phyloP scores from a whole-genome alignment of 2,888 invertebrate species.

The Carpatolechia fugitivella region DNA sequence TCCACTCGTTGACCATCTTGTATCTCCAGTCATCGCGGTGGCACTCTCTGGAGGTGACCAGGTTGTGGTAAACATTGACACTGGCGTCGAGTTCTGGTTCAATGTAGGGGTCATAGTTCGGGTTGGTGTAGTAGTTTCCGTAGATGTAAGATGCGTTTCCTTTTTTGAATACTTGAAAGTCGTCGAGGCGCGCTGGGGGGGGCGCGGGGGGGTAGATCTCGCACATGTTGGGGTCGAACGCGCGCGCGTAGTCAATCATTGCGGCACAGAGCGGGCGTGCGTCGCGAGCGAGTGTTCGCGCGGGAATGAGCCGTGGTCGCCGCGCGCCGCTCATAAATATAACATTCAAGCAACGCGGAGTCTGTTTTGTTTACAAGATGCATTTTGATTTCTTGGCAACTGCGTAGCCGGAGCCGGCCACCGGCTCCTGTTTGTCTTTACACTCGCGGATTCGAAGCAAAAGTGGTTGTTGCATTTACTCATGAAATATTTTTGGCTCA shows the following conservation, averaged over 20 bases:
- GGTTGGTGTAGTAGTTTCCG: constrained; percentile 60
- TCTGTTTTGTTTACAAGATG: constrained; percentile 62
- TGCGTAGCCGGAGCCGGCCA: not conserved
- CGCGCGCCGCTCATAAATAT: constrained; percentile 34
- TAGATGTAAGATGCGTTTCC: constrained; percentile 59
- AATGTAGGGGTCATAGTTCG: constrained; percentile 56
- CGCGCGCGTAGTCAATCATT: constrained; percentile 73
- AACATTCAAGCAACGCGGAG: constrained; percentile 45
- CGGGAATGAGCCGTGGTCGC: constrained; percentile 37
- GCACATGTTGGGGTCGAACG: constrained; percentile 69
- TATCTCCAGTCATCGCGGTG: constrained; percentile 72
- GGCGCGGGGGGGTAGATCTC: constrained; percentile 59
- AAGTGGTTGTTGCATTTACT: too few species aligned
- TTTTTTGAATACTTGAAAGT: constrained; percentile 72
- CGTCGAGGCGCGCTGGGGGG: constrained; percentile 67
- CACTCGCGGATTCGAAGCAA: too few species aligned
- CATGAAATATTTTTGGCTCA: too few species aligned
- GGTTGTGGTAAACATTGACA: constrained; percentile 62
- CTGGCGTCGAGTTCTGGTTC: constrained; percentile 62
- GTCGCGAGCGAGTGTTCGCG: constrained; percentile 52
- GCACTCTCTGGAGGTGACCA: constrained; percentile 58
- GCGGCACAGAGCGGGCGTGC: constrained; percentile 42
- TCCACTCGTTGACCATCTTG: constrained; percentile 77
- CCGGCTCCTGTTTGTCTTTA: too few species aligned
- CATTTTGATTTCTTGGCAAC: constrained; percentile 16